Base-by-base conservation (phyloP, 1,140 invertebrate species). In the Orchesella cincta region DNA sequence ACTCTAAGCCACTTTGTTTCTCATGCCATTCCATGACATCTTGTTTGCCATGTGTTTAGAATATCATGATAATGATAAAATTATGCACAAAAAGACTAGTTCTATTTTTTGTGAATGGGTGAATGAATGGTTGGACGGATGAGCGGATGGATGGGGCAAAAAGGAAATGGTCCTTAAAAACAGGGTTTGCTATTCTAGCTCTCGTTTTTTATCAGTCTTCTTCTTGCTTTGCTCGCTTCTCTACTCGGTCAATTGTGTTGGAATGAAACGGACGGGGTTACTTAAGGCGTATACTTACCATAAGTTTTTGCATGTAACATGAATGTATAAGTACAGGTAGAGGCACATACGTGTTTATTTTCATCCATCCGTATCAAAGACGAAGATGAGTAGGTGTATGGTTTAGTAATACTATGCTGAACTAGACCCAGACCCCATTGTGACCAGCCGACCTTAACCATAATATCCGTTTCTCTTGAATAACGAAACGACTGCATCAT, bases 391-490 rank as follows among this genome's bases (percentile, higher is more conserved):
- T n/a, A n/a, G n/a, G n/a, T n/a, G n/a, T n/a, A n/a, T n/a, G n/a
- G n/a, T n/a, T n/a, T n/a, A n/a, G n/a, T n/a, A n/a, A n/a, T n/a
- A n/a, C n/a, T n/a, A n/a, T n/a, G n/a, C n/a, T n/a, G 18, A 5
- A 46, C 39, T 46, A 5, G 39, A 5, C 39, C 54, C 26, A 62
- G 23, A n/a, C n/a, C n/a, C 71, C 72, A 78, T 76, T 79, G 73
- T 79, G 75, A 73, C 76, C 78, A 75, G 72, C 77, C 18, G 78
- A 79, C 75, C 78, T 75, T 72, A 75, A 76, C 78, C 73, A 77
- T 74, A 78, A 71, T 79, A 75, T 73, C 33, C 70, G 36, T 75
- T 70, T 54, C 74, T 64, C 39, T 67, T 67, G 62, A 8, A 33
- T 62, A 28, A 28, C 16, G 54, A 62, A 62, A 62, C 16, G 23